Evolutionary conservation across 1,140 invertebrate genomes (phyloP).

Genomic region (Macrostomum lignano): DNA sequence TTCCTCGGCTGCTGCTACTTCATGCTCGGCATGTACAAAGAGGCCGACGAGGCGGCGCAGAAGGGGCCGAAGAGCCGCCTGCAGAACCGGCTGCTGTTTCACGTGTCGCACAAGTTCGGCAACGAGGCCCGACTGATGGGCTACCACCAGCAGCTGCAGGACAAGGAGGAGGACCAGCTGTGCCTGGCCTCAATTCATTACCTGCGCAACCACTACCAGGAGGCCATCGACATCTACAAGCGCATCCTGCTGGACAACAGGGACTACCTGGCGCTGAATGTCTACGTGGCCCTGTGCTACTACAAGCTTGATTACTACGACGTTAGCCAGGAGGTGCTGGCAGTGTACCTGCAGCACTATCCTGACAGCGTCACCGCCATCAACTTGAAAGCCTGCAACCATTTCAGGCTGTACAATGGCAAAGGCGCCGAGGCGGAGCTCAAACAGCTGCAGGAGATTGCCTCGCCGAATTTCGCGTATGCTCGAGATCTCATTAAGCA

Average conservation of each 20-base stretch:
- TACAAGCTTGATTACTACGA: slow-evolving; percentile 66
- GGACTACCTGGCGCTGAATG: slow-evolving; percentile 67
- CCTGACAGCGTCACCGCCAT: slow-evolving; percentile 72
- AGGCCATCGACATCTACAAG: slow-evolving; percentile 96
- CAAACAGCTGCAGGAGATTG: slow-evolving; percentile 36
- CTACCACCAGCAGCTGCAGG: slow-evolving; percentile 50
- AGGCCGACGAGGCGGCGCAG: slow-evolving; percentile 31
- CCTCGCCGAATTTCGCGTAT: slow-evolving; percentile 47
- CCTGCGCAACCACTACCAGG: slow-evolving; percentile 72
- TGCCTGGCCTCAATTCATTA: slow-evolving; percentile 85
- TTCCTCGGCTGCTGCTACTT: slow-evolving; percentile 80
- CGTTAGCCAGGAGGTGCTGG: slow-evolving; percentile 45
- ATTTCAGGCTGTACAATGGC: slow-evolving; percentile 65
- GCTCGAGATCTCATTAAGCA: slow-evolving; percentile 72
- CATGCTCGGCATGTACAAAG: slow-evolving; percentile 54
- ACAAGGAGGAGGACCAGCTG: slow-evolving; percentile 69
- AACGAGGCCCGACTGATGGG: slow-evolving; percentile 54
- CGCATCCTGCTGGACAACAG: slow-evolving; percentile 65
- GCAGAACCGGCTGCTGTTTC: slow-evolving; percentile 53
- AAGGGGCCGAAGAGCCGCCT: slow-evolving; percentile 27
- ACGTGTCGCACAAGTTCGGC: slow-evolving; percentile 65
- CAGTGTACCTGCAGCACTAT: slow-evolving; percentile 64
- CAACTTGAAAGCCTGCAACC: slow-evolving; percentile 69
- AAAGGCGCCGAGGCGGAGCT: slow-evolving; percentile 44
- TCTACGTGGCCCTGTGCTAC: slow-evolving; percentile 84